Base-by-base conservation (phyloP, 2,797 vertebrate species). In the Bucorvus abyssinicus region DNA sequence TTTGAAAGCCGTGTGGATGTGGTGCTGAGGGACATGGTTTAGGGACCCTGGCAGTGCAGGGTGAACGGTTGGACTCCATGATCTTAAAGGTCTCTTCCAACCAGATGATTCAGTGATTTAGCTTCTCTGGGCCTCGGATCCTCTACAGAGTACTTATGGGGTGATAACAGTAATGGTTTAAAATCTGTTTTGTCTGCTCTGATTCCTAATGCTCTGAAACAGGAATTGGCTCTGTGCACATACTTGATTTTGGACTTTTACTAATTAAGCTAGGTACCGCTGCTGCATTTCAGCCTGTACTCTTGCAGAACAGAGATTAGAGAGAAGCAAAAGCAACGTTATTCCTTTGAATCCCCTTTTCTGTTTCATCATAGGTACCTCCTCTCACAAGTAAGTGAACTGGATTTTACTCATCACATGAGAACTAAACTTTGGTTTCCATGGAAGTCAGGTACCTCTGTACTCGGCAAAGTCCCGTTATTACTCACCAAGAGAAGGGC, bases 401-500 rank as follows among this genome's bases (percentile, higher is more conserved):
- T 57, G 23, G 18, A 9, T 52, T 93, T 87, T 77, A 64, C 55
- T 87, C 74, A 45, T 93, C 83, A 49, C 16, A 40, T 34, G 7
- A 4, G 82, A 87, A 42, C 61, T 56, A 63, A 84, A 65, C 68
- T 71, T 79, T 55, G 81, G 89, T 92, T 94, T 94, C 92, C 89
- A 63, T 86, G 76, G 89, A 59, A 91, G 47, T 78, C 91, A 76
- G 92, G 94, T 92, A 83, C 71, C 75, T 93, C 78, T 47, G 79
- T 20, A 38, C 45, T 83, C 63, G 18, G 86, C 57, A 47, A 67
- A 85, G 53, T 63, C 82, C 36, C 1, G 1, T 12, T 83, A 85
- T 93, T 95, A 78, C 88, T 95, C 96, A 90, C 36, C 50, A 73
- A 63, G 69, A 77, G 87, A 87, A 84, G 80, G 74, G 76, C 79